Base-by-base conservation (phyloP, 2,113 vertebrate species). In the Drymodes brunneopygia region DNA sequence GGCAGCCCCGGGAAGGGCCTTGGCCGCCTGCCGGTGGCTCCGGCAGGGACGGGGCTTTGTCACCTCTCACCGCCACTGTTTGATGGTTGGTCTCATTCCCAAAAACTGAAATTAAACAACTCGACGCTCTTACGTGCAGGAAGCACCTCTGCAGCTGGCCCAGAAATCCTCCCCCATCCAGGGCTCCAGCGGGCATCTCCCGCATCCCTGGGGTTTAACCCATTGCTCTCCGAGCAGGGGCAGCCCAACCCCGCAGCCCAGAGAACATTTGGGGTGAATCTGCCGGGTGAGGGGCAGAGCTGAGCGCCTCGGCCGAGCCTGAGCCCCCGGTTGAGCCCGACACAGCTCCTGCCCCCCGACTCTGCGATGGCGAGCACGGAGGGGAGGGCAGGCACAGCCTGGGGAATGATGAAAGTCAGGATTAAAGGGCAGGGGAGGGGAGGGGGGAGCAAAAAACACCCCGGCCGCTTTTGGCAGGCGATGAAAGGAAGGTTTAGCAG, bases 401-500 rank as follows among this genome's bases (percentile, higher is more conserved):
- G 84, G 94, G 35, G 86, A 92, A 83, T 57, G 53, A 91, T 92
- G 79, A 90, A 95, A 97, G 94, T 93, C 71, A 62, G 94, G 93
- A 94, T 90, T 60, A 95, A 93, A 94, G 88, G 62, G 33, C 71
- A 8, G 44, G 27, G 75, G 88, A 82, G 94, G 95, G 81, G 78
- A 73, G 88, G 85, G 94, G 95, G 81, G 75, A 92, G 57, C 81
- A 73, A 93, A 9, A 31, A 51, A 17, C 22, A 16, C 80, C 90
- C 77, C 60, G 3, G 64, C 60, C 16, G 15, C 44, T 36, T 95
- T 87, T 97, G 98, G 97, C 97, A 96, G 75, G 74, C 9, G 66
- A 98, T 97, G 94, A 98, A 97, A 98, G 95, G 93, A 53, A 94
- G 56, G 67, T 72, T 88, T 36, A 86, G 95, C 61, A 65, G 96